Conservation (phyloP, 2,888 invertebrate species). For the Uropetala carovei region DNA sequence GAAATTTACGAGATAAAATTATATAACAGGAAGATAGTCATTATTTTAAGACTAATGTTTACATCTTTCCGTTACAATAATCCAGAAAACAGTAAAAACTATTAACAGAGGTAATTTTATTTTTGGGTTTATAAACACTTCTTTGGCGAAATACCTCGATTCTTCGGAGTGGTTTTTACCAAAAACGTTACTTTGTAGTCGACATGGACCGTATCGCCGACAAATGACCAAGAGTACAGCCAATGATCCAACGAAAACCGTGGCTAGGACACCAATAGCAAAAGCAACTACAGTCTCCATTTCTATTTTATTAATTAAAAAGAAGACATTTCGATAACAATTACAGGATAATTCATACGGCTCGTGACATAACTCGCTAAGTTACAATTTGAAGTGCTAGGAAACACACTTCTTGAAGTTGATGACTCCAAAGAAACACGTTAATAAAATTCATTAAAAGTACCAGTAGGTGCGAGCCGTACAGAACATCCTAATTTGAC, state of each 20-base stretch:
- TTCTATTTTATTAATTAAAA: constrained; percentile 70
- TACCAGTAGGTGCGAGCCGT: constrained; percentile 13
- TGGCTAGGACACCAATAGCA: constrained; percentile 81
- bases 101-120: background rate
- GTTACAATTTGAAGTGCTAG: background rate
- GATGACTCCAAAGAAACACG: background rate
- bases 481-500: constrained; percentile 60
- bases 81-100: too few species aligned
- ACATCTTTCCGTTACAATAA: too few species aligned
- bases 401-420: background rate
- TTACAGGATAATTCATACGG: background rate
- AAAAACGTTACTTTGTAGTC: constrained; percentile 70
- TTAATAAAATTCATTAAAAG: constrained; percentile 58
- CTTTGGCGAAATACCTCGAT: background rate
- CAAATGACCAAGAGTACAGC: constrained; percentile 81
- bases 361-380: background rate
- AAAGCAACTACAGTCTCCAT: constrained; percentile 84
- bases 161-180: background rate
- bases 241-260: constrained; percentile 83
- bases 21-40: background rate
- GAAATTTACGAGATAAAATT: background rate
- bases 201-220: constrained; percentile 75
- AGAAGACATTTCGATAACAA: background rate
- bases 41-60: background rate
- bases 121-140: background rate